These are phyloP conservation scores for Lapara coniferarum DNA, from an alignment of 2,888 invertebrate genomes.

Conservation along the genomic window DNA sequence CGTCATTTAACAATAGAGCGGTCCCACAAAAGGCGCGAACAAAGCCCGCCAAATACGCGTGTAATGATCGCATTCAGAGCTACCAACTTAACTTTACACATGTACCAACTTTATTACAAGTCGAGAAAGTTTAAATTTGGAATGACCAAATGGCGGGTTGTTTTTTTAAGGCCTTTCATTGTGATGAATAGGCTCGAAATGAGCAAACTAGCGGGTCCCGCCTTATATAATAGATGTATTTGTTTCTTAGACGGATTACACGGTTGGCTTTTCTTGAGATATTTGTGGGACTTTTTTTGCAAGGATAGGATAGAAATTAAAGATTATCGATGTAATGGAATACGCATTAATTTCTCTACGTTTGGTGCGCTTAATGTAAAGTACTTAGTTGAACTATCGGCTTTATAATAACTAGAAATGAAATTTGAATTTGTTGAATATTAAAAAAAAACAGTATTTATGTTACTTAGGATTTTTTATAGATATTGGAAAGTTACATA, in stretches of 20 bases:
- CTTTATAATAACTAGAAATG: too few species aligned
- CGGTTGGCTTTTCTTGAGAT: constrained; percentile 22
- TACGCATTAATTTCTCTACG: too few species aligned
- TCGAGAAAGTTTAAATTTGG: constrained; percentile 24
- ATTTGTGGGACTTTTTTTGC: background rate
- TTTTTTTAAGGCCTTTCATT: constrained; percentile 33
- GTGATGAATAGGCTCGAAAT: constrained; percentile 30
- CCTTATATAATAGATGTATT: constrained; percentile 39
- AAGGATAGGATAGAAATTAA: background rate
- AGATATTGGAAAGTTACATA: too few species aligned
- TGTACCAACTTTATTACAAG: constrained; percentile 8
- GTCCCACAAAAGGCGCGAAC: constrained; percentile 57
- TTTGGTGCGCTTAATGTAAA: too few species aligned
- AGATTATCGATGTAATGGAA: too few species aligned
- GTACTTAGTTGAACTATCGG: too few species aligned
- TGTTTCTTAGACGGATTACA: constrained; percentile 38
- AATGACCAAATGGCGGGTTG: background rate
- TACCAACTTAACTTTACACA: constrained; percentile 28
- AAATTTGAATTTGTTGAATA: too few species aligned
- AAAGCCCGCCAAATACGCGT: constrained; percentile 77
- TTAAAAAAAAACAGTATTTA: too few species aligned
- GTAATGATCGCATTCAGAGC: constrained; percentile 67
- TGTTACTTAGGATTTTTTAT: too few species aligned
- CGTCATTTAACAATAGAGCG: constrained; percentile 64
- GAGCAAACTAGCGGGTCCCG: constrained; percentile 34